Percentiles rank a stretch among this genome's conserved stretches.
Evolutionary conservation across 2,113 vertebrate species (phyloP).

Genomic region (Smithornis capensis): DNA sequence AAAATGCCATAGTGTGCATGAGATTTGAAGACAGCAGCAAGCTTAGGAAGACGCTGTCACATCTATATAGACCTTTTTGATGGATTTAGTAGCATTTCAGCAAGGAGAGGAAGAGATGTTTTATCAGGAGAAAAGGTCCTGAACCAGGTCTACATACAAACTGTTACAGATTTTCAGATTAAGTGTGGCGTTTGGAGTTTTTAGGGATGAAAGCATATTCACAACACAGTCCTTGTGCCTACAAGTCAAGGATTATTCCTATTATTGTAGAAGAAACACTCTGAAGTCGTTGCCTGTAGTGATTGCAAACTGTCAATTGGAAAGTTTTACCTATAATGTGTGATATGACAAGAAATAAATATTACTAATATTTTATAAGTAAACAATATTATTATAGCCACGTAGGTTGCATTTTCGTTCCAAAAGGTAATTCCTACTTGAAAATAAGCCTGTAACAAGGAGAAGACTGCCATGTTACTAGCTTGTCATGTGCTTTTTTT

Average conservation of each 20-base stretch:
- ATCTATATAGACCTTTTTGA: background rate
- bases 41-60: background rate
- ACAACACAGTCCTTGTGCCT: background rate
- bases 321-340: background rate
- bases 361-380: background rate
- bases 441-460: background rate
- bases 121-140: background rate
- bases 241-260: background rate
- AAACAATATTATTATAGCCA: background rate
- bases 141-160: background rate
- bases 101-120: background rate
- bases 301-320: background rate
- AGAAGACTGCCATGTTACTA: background rate
- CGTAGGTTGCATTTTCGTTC: background rate
- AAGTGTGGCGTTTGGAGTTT: background rate
- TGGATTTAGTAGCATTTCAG: background rate
- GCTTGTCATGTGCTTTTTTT: background rate
- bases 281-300: background rate
- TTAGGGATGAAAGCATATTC: background rate
- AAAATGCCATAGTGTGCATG: background rate
- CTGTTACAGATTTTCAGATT: background rate
- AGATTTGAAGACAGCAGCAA: background rate
- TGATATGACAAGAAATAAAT: background rate
- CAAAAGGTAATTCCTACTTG: background rate
- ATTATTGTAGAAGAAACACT: accelerated